Conservation (phyloP, 2,113 vertebrate genomes). For the Eulemur macaco region DNA sequence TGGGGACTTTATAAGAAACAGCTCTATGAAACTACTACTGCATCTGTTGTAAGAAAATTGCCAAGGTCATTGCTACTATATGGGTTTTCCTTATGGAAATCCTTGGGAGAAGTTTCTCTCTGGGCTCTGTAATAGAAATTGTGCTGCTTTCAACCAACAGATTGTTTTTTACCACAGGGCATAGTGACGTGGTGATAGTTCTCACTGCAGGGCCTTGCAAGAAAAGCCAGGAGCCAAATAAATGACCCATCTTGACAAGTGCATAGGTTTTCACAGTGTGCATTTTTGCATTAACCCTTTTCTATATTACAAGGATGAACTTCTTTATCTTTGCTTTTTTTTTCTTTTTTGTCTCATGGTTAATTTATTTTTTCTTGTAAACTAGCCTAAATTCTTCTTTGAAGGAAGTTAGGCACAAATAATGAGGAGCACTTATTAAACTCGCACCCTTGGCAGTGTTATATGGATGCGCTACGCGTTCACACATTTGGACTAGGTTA, state of each 20-base stretch:
- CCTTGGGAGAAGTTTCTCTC: not conserved
- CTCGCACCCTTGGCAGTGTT: not conserved
- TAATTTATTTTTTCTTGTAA: constrained; percentile 44
- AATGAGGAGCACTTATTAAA: not conserved
- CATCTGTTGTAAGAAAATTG: not conserved
- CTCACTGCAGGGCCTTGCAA: not conserved
- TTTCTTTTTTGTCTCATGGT: not conserved
- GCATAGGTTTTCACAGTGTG: not conserved
- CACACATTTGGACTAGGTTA: not conserved
- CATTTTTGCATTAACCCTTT: not conserved
- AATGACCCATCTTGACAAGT: fast-evolving
- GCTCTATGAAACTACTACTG: not conserved
- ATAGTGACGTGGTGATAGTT: not conserved
- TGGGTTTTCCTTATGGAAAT: constrained; percentile 19
- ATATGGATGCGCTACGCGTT: not conserved
- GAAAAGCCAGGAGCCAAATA: not conserved
- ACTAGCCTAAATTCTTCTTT: constrained; percentile 2
- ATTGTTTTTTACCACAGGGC: not conserved
- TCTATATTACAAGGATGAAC: not conserved
- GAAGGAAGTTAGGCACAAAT: not conserved
- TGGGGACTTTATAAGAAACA: not conserved
- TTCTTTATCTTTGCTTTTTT: not conserved
- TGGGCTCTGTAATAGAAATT: not conserved
- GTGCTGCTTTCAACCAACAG: not conserved
- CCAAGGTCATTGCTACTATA: not conserved